These are phyloP conservation scores for Margaritifera margaritifera DNA, from an alignment of 2,888 invertebrate species.

Conservation along the genomic window DNA sequence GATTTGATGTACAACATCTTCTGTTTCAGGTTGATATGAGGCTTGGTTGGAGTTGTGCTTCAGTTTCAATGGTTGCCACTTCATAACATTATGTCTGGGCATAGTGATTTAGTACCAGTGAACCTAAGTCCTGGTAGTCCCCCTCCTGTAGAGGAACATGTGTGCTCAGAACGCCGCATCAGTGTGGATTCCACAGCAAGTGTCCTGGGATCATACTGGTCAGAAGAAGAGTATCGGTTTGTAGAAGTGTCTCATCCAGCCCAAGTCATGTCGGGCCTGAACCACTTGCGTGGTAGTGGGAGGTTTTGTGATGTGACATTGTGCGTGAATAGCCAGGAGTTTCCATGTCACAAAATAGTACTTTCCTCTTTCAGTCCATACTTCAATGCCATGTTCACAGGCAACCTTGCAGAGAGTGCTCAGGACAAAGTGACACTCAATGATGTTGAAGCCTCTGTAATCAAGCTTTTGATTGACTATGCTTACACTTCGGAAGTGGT, in stretches of 20 bases:
- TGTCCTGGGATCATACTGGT: conserved; percentile 25
- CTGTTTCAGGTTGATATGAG: too few species aligned
- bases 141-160: too few species aligned
- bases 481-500: conserved; percentile 93
- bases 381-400: conserved; percentile 96
- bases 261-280: conserved; percentile 75
- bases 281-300: conserved; percentile 89
- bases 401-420: conserved; percentile 90
- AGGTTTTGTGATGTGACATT: conserved; percentile 85
- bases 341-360: conserved; percentile 91
- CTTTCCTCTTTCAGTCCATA: conserved; percentile 92
- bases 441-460: conserved; percentile 81
- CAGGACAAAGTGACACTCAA: conserved; percentile 80
- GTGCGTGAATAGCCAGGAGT: conserved; percentile 86
- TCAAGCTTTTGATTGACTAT: conserved; percentile 90
- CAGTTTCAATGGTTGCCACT: too few species aligned
- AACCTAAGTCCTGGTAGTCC: too few species aligned
- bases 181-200: conserved; percentile 37
- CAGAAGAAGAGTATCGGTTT: conserved; percentile 70
- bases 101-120: too few species aligned
- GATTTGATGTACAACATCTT: too few species aligned
- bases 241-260: conserved; percentile 68
- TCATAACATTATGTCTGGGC: too few species aligned
- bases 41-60: too few species aligned
- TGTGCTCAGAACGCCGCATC: conserved; percentile 1